A percentile compares a stretch with the other conserved stretches of the same genome.
phyloP scores from a whole-genome alignment of 2,113 vertebrate genomes.

The Hystrix brachyura region DNA sequence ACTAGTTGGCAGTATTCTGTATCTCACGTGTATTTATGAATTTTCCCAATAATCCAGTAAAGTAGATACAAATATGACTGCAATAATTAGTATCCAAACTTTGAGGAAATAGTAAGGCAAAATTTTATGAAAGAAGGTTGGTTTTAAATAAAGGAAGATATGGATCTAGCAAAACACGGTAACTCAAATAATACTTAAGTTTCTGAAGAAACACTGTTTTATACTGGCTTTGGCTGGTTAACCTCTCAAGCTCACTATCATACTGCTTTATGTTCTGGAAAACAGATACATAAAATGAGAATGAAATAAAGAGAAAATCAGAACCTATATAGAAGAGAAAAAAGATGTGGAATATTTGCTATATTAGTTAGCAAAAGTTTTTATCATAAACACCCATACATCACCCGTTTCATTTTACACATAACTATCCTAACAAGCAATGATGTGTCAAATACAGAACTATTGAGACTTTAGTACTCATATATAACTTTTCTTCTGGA shows the following conservation, averaged over 20 bases:
- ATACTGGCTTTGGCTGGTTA: neutral
- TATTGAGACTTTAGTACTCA: neutral
- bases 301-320: slow-evolving; percentile 28
- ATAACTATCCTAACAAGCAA: neutral
- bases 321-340: slow-evolving; percentile 20
- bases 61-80: neutral
- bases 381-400: neutral
- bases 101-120: slow-evolving; percentile 7
- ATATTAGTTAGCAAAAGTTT: neutral
- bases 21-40: neutral
- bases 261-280: slow-evolving; percentile 26
- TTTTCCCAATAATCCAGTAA: neutral
- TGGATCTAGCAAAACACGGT: neutral
- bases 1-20: neutral
- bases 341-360: neutral
- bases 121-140: neutral
- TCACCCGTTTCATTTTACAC: slow-evolving; percentile 12
- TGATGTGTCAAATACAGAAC: neutral
- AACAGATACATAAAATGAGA: slow-evolving; percentile 33
- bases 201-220: slow-evolving; percentile 47
- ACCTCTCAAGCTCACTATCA: neutral
- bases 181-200: neutral
- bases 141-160: slow-evolving; percentile 44
- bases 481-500: neutral
- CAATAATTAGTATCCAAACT: neutral